Percentiles rank a stretch among this genome's conserved stretches.
These are phyloP conservation scores for Loris lydekkerianus DNA, from an alignment of 2,797 vertebrate genomes.

Conservation along the genomic window DNA sequence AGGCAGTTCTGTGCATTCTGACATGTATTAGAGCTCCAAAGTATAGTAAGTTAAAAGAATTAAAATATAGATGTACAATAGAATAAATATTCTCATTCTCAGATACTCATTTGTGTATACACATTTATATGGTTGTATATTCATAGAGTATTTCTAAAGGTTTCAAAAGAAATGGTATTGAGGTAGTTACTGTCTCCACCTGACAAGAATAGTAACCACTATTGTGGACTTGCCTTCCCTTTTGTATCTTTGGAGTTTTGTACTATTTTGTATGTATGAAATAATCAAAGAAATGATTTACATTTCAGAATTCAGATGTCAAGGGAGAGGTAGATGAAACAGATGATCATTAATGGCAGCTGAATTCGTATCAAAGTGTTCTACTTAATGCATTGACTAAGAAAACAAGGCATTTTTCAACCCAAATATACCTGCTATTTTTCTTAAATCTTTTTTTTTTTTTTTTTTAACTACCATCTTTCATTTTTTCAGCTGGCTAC, in stretches of 20 bases:
- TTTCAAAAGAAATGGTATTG: conserved; percentile 9
- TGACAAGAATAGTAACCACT: too few species aligned
- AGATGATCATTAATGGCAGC: not conserved
- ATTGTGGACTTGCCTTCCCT: not conserved
- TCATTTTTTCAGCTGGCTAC: conserved; percentile 91
- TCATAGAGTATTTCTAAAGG: not conserved
- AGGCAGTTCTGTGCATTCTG: not conserved
- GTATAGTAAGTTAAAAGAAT: not conserved
- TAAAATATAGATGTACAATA: not conserved
- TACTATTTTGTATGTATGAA: not conserved
- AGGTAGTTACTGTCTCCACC: not conserved
- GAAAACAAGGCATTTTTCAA: conserved; percentile 14
- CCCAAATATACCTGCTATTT: not conserved
- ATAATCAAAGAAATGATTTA: conserved; percentile 1
- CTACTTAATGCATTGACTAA: not conserved
- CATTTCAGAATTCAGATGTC: not conserved
- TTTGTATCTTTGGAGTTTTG: not conserved
- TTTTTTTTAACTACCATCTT: not conserved
- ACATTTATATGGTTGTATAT: not conserved
- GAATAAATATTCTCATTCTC: not conserved
- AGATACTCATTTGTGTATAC: not conserved
- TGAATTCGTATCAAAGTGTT: not conserved
- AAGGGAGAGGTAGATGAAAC: not conserved
- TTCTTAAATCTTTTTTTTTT: not conserved
- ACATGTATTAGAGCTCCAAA: not conserved